These are phyloP conservation scores for Cyprinella venusta DNA, from an alignment of 2,797 vertebrate genomes.

Conservation along the genomic window DNA sequence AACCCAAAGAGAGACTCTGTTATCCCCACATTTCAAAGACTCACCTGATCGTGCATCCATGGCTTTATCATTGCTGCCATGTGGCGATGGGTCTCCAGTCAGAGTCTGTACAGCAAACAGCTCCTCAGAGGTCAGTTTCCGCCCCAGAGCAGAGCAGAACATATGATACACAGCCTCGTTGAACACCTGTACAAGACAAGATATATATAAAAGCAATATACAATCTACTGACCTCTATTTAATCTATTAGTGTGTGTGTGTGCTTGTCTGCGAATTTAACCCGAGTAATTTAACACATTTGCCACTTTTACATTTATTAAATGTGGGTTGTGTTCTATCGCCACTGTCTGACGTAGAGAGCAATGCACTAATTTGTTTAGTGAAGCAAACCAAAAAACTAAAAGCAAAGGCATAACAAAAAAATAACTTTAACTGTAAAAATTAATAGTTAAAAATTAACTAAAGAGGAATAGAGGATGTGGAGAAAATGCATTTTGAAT, in stretches of 20 bases:
- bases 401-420: neutral
- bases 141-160: conserved; percentile 65
- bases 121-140: conserved; percentile 72
- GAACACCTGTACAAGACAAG: conserved; percentile 46
- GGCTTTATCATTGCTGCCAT: conserved; percentile 41
- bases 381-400: neutral
- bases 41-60: conserved; percentile 26
- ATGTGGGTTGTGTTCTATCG: neutral
- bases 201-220: neutral
- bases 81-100: conserved; percentile 64
- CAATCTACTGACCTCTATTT: neutral
- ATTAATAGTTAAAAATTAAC: neutral
- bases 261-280: neutral
- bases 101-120: conserved; percentile 73
- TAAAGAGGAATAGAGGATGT: neutral
- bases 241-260: neutral
- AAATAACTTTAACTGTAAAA: neutral
- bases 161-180: conserved; percentile 53
- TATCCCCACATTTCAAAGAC: conserved; percentile 11
- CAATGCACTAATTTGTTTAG: too few species aligned
- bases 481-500: neutral
- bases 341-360: too few species aligned
- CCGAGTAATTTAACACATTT: neutral
- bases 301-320: neutral
- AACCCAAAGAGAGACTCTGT: neutral